Percentiles rank a stretch among this genome's conserved stretches.
Evolutionary conservation across 2,888 invertebrate species (phyloP).

Genomic region (Odontomyia ornata): DNA sequence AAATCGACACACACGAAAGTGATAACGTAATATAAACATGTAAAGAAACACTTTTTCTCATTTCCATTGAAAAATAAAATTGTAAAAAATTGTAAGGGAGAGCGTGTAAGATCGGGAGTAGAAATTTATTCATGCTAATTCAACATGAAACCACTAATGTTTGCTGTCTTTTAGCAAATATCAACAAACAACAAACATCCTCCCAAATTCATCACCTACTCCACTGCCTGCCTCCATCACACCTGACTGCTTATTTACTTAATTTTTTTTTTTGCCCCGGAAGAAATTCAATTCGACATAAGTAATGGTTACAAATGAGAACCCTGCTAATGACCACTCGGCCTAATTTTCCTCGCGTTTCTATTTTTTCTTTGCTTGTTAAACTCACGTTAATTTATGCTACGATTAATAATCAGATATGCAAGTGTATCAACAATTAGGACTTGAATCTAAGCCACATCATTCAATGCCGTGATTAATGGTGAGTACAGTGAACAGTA

Average conservation of each 20-base stretch:
- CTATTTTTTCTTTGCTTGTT: slow-evolving; percentile 29
- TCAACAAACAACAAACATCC: neutral
- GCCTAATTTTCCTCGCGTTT: slow-evolving; percentile 24
- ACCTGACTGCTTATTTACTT: neutral
- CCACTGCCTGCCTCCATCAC: too few relatives aligned
- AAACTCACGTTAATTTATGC: slow-evolving; percentile 14
- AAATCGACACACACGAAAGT: slow-evolving; percentile 22
- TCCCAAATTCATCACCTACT: neutral
- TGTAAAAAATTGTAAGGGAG: neutral
- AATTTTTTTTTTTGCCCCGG: neutral
- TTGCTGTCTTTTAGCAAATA: neutral
- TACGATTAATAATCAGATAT: slow-evolving; percentile 31
- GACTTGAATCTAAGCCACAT: neutral
- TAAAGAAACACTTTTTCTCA: slow-evolving; percentile 2
- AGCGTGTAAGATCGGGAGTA: neutral
- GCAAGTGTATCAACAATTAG: neutral
- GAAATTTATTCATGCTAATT: slow-evolving; percentile 23
- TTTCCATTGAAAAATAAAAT: neutral
- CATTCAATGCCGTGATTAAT: neutral
- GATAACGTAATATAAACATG: slow-evolving; percentile 31
- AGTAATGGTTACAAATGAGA: slow-evolving; percentile 16
- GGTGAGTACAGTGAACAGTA: neutral
- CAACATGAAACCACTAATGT: neutral
- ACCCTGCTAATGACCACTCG: slow-evolving; percentile 18
- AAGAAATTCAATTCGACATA: slow-evolving; percentile 8